Evolutionary conservation across 2,888 invertebrate genomes (phyloP), one percentile per base, ranked within the genome.

Genomic region (Buathra laborator): DNA sequence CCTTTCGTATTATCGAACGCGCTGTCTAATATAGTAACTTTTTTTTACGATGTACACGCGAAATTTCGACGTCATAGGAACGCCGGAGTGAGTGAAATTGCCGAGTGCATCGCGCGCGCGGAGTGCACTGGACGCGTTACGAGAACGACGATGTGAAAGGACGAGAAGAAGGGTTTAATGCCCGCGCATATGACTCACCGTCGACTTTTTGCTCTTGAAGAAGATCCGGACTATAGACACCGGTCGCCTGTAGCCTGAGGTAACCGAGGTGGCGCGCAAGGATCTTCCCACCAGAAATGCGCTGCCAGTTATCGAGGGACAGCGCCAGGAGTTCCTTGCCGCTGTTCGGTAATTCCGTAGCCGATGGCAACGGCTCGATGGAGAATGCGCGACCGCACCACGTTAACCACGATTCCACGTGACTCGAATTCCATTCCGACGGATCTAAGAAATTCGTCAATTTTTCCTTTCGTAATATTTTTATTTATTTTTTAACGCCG

Each of bases 201-300:
- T 93, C 93, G 87, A 92, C 93, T 85, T 94, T 94, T 87, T 95
- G 94, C 83, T 95, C 94, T 85, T 95, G 94, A 88, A 96, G 94
- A 37, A 93, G 88, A 68, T 89, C 88, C 0, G 96, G 95, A 88
- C 95, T 95, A 76, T 95, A 94, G 66, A 95, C 94, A 64, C 96
- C 96, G 2, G 96, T 96, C 9, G 95, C 95, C 86, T 95, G 95
- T 86, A 96, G 95, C 64, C 95, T 92, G 24, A 95, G 94, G 89
- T 95, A 94, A 0, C 96, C 96, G 79, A 96, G 95, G 89, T 96
- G 96, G 87, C 95, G 95, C 1, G 96, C 95, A 68, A 96, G 93
- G 70, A 95, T 92, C 78, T 94, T 94, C 29, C 96, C 96, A 24
- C 94, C 94, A 32, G 94, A 90, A 82, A 95, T 94, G 66, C 94